phyloP scores from a whole-genome alignment of 2,113 vertebrate genomes.

The Podarcis muralis region DNA sequence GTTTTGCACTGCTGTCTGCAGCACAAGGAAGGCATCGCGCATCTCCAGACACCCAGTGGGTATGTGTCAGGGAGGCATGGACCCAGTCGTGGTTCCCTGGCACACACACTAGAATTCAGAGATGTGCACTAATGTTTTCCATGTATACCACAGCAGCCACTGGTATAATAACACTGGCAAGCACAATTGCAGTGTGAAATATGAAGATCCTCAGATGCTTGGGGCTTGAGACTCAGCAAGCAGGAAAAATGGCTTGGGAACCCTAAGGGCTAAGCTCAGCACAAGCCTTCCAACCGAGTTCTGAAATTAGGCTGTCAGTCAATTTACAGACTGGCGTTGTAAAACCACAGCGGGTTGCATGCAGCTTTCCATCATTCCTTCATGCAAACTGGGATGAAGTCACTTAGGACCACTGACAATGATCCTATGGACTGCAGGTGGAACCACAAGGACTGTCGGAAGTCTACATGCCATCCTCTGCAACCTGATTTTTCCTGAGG shows the following conservation, averaged over 20 bases:
- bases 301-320: too few species aligned
- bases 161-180: not conserved
- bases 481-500: not conserved
- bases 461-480: not conserved
- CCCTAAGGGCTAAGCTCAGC: not conserved
- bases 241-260: not conserved
- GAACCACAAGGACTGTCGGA: not conserved
- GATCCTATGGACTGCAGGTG: not conserved
- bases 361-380: not conserved
- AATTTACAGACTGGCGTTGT: too few species aligned
- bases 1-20: too few species aligned
- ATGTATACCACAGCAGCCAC: not conserved
- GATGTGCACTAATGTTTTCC: not conserved
- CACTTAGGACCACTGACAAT: not conserved
- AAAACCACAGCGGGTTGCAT: not conserved
- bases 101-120: not conserved
- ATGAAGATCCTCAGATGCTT: too few species aligned
- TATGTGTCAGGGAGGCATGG: too few species aligned
- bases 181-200: too few species aligned
- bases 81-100: not conserved
- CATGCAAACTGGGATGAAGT: not conserved
- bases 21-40: not conserved
- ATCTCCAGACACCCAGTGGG: not conserved
- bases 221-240: not conserved
- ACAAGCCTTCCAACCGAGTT: not conserved